Conservation (phyloP, 2,797 vertebrate species). For the Trachurus trachurus region DNA sequence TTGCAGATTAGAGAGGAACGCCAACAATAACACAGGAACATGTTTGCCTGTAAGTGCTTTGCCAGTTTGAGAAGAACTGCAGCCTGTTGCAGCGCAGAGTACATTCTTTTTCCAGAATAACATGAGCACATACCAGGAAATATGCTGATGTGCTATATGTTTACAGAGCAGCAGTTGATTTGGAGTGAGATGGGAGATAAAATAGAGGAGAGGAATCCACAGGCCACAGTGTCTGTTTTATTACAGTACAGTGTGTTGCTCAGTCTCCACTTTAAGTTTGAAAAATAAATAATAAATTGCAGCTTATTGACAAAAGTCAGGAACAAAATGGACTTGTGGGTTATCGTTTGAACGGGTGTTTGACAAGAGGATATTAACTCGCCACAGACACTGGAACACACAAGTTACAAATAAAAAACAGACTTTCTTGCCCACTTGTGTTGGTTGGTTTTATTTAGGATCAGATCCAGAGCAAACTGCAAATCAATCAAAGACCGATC, state of each 20-base stretch:
- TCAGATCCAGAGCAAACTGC: slow-evolving; percentile 16
- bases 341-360: slow-evolving; percentile 39
- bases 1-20: slow-evolving; percentile 38
- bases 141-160: slow-evolving; percentile 51
- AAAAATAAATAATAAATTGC: slow-evolving; percentile 14
- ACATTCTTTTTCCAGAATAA: slow-evolving; percentile 51
- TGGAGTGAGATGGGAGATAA: slow-evolving; percentile 38
- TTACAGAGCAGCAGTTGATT: slow-evolving; percentile 49
- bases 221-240: slow-evolving; percentile 52
- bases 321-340: slow-evolving; percentile 33
- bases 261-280: slow-evolving; percentile 23
- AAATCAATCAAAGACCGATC: neutral
- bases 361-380: slow-evolving; percentile 61
- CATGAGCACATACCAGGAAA: slow-evolving; percentile 36
- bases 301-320: slow-evolving; percentile 42
- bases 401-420: slow-evolving; percentile 46
- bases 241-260: slow-evolving; percentile 35
- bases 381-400: slow-evolving; percentile 49
- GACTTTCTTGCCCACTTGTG: slow-evolving; percentile 20
- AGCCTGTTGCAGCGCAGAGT: slow-evolving; percentile 16
- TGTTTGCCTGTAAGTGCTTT: slow-evolving; percentile 22
- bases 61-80: slow-evolving; percentile 6
- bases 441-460: slow-evolving; percentile 36
- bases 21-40: slow-evolving; percentile 47
- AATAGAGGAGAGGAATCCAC: slow-evolving; percentile 43